Percentiles rank a stretch among this genome's conserved stretches.
Evolutionary conservation across 2,113 vertebrate species (phyloP).

Genomic region (Athene noctua): DNA sequence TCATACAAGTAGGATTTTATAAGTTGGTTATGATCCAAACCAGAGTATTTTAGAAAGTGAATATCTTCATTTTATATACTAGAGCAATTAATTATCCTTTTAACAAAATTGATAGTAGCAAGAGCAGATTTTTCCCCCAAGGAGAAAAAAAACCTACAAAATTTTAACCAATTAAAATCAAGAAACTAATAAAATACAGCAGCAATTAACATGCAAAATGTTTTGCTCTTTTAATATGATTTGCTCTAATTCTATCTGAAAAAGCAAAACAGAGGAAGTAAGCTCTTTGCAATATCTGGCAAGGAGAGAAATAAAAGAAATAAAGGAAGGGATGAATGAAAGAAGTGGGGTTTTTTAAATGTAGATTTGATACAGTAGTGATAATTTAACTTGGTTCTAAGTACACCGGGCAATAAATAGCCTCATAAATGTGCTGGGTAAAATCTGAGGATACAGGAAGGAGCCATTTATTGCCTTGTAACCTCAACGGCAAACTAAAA

Average conservation of each 20-base stretch:
- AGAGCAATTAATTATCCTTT: slow-evolving; percentile 29
- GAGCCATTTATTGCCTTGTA: slow-evolving; percentile 70
- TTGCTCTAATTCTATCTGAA: not conserved
- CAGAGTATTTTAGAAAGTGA: not conserved
- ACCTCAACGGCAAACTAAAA: slow-evolving; percentile 62
- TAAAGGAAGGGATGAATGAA: slow-evolving; percentile 26
- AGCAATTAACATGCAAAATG: slow-evolving; percentile 34
- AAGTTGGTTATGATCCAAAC: slow-evolving; percentile 38
- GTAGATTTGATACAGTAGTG: slow-evolving; percentile 26
- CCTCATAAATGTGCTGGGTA: slow-evolving; percentile 63
- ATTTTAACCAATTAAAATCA: slow-evolving; percentile 39
- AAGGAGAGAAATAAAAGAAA: slow-evolving; percentile 27
- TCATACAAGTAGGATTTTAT: slow-evolving; percentile 2
- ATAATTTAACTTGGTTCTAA: slow-evolving; percentile 62
- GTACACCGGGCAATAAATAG: slow-evolving; percentile 39
- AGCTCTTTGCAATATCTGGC: not conserved
- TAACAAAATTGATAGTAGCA: slow-evolving; percentile 14
- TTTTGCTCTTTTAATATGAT: slow-evolving; percentile 12
- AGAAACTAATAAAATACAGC: slow-evolving; percentile 22
- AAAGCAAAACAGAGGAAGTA: not conserved
- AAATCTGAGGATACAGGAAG: slow-evolving; percentile 57
- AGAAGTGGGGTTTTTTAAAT: not conserved
- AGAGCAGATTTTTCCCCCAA: not conserved
- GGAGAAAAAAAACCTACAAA: not conserved
- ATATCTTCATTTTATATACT: not conserved